Evolutionary conservation across 2,797 vertebrate species (phyloP).

Genomic region (Poecilia gillii): DNA sequence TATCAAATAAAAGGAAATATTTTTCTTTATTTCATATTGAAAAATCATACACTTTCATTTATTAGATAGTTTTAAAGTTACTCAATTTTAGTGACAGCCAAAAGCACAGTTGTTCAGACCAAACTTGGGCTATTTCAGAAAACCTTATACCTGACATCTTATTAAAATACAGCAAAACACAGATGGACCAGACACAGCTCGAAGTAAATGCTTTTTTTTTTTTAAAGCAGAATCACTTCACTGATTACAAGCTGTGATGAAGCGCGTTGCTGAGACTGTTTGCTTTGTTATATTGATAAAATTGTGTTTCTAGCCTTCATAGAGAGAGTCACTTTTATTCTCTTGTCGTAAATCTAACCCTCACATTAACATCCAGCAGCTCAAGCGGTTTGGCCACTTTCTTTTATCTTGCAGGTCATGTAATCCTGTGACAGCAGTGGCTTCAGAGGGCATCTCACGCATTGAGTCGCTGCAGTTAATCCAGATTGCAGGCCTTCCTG

Average conservation of each 20-base stretch:
- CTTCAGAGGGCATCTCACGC: constrained; percentile 4
- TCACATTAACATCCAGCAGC: not conserved
- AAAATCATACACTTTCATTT: not conserved
- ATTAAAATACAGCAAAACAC: not conserved
- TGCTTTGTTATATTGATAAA: not conserved
- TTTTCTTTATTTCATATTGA: not conserved
- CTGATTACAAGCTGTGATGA: too few species aligned
- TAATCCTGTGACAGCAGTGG: constrained; percentile 10
- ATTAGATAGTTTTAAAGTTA: not conserved
- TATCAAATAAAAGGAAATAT: not conserved
- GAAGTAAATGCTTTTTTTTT: not conserved
- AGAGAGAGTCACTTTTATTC: not conserved
- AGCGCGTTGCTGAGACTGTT: not conserved
- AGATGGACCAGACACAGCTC: not conserved
- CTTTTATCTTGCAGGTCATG: not conserved
- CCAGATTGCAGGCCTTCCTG: not conserved
- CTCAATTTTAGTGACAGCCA: not conserved
- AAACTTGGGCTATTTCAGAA: not conserved
- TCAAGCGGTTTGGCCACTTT: not conserved
- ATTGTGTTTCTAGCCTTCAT: not conserved
- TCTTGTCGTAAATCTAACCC: not conserved
- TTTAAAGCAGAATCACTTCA: not conserved
- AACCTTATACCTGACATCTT: not conserved
- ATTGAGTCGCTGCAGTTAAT: constrained; percentile 4
- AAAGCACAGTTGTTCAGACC: not conserved